Conservation (phyloP, 2,888 invertebrate species). For the Alitta virens region DNA sequence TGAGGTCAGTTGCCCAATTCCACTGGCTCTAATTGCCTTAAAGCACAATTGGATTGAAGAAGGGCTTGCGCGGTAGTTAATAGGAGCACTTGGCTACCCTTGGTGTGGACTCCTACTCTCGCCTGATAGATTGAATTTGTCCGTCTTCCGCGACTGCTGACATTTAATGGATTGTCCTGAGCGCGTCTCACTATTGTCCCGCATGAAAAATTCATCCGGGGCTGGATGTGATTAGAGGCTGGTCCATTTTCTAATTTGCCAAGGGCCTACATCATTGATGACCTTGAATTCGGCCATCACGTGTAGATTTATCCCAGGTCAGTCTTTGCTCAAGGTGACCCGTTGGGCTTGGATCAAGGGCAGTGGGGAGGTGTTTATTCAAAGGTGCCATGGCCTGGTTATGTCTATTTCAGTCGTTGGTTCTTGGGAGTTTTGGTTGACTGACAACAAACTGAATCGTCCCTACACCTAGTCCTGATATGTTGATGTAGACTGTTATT, state of each 20-base stretch:
- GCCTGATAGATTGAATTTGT: constrained; percentile 17
- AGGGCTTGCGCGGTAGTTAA: neutral
- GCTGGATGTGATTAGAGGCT: neutral
- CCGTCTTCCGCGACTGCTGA: constrained; percentile 2
- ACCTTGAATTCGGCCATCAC: too few relatives aligned
- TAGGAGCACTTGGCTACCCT: neutral
- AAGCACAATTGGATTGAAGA: constrained; percentile 13
- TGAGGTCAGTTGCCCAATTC: constrained; percentile 6
- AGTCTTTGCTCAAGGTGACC: too few relatives aligned
- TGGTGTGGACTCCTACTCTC: neutral
- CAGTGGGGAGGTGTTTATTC: too few relatives aligned
- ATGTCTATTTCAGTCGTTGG: too few relatives aligned
- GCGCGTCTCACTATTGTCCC: neutral
- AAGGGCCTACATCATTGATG: constrained; percentile 6
- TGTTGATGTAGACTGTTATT: too few relatives aligned
- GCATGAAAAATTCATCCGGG: constrained; percentile 12
- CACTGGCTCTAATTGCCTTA: constrained; percentile 6
- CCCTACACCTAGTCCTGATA: too few relatives aligned
- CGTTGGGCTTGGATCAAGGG: too few relatives aligned
- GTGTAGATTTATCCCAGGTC: too few relatives aligned
- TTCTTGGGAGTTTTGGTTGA: too few relatives aligned
- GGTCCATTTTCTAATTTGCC: constrained; percentile 17
- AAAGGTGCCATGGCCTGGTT: too few relatives aligned
- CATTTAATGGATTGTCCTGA: constrained; percentile 12
- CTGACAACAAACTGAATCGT: too few relatives aligned